These are phyloP conservation scores for Conomelus anceps DNA, from an alignment of 2,888 invertebrate species.

Conservation along the genomic window DNA sequence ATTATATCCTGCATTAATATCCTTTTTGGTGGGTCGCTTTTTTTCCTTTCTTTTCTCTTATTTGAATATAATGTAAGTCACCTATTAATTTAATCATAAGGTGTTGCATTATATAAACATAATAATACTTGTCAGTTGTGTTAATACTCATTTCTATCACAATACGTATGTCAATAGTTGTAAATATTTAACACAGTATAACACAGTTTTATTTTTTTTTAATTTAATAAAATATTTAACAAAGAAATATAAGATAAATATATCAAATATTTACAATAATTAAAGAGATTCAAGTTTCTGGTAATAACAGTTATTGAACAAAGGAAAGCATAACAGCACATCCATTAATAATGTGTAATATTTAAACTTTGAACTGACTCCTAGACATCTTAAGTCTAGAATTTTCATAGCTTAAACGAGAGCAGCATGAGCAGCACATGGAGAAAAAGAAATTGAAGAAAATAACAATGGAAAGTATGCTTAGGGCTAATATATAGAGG, in stretches of 20 bases:
- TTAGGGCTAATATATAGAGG: slow-evolving; percentile 47
- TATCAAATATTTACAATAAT: background rate
- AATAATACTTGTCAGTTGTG: too few relatives aligned
- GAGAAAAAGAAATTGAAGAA: slow-evolving; percentile 31
- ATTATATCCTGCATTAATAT: too few relatives aligned
- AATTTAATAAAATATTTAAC: too few relatives aligned
- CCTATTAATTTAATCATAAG: too few relatives aligned
- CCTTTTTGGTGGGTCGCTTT: too few relatives aligned
- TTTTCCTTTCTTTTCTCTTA: too few relatives aligned
- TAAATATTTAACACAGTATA: too few relatives aligned
- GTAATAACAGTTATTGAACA: background rate
- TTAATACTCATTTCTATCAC: too few relatives aligned
- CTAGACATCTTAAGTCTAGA: background rate
- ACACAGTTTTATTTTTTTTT: too few relatives aligned
- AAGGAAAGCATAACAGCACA: background rate
- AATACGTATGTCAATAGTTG: too few relatives aligned
- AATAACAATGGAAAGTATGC: slow-evolving; percentile 36
- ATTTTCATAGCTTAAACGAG: background rate
- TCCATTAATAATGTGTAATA: background rate
- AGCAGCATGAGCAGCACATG: background rate
- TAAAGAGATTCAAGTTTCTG: background rate
- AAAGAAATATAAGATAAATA: background rate
- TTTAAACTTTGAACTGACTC: background rate
- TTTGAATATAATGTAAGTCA: too few relatives aligned
- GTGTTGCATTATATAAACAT: too few relatives aligned